A percentile compares a stretch with the other conserved stretches of the same genome.
These are phyloP conservation scores for Drosophila repletoides DNA, from an alignment of 1,140 invertebrate genomes.

Conservation along the genomic window DNA sequence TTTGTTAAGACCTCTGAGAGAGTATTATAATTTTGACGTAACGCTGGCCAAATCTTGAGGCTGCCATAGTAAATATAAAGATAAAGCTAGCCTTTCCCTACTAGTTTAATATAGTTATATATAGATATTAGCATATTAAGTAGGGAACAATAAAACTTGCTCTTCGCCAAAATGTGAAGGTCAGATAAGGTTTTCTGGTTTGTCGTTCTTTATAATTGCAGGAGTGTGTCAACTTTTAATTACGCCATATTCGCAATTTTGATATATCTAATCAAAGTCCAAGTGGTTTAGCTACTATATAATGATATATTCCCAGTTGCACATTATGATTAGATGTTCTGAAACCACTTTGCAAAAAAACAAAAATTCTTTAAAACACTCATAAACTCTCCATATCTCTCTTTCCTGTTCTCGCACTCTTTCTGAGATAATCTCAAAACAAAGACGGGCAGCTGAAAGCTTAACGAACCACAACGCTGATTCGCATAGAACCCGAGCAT, in stretches of 20 bases:
- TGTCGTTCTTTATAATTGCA: too few relatives aligned
- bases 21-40: too few relatives aligned
- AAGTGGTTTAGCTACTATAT: background rate
- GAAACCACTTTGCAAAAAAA: background rate
- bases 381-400: background rate
- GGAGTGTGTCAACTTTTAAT: background rate
- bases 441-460: constrained; percentile 9
- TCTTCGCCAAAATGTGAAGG: too few relatives aligned
- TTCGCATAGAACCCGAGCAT: too few relatives aligned
- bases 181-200: too few relatives aligned
- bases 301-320: constrained; percentile 9
- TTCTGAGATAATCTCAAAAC: background rate
- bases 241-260: background rate
- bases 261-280: constrained; percentile 19
- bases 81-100: too few relatives aligned
- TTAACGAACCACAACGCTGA: constrained; percentile 15
- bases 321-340: constrained; percentile 13
- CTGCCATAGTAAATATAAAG: too few relatives aligned
- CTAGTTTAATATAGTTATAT: too few relatives aligned
- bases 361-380: background rate
- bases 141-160: too few relatives aligned
- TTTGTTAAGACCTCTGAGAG: too few relatives aligned
- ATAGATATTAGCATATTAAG: too few relatives aligned
- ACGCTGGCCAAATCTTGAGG: too few relatives aligned
- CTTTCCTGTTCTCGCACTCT: background rate